Evolutionary conservation across 2,113 vertebrate species (phyloP).

Genomic region (Scatophagus argus): DNA sequence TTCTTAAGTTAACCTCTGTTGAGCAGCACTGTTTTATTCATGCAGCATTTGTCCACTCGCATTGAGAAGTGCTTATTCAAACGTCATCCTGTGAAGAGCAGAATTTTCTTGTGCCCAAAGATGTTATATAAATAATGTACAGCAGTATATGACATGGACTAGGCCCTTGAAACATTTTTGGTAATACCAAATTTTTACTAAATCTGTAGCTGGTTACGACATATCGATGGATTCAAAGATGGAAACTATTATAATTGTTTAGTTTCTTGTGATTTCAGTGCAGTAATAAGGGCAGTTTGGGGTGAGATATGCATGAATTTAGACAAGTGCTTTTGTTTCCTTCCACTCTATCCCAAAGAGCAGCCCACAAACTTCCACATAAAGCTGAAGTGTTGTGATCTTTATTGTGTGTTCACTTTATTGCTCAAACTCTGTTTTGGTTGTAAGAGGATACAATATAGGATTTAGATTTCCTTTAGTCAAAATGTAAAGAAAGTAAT

Average conservation of each 20-base stretch:
- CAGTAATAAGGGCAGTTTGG: conserved; percentile 23
- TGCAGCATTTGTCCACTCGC: conserved; percentile 27
- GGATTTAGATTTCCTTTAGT: conserved; percentile 32
- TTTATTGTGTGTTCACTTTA: conserved; percentile 47
- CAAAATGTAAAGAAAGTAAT: conserved; percentile 7
- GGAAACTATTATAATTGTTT: conserved; percentile 25
- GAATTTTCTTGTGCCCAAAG: conserved; percentile 31
- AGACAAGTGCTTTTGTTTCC: conserved; percentile 52
- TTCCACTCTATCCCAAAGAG: conserved; percentile 70
- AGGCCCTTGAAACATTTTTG: neutral
- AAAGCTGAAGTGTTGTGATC: conserved; percentile 51
- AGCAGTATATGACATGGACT: conserved; percentile 1
- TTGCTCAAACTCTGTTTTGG: conserved; percentile 33
- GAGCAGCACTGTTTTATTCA: conserved; percentile 19
- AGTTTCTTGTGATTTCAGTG: conserved; percentile 35
- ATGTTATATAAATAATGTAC: conserved; percentile 1
- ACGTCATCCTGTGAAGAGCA: conserved; percentile 5
- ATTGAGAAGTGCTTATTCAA: conserved; percentile 20
- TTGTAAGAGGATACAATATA: conserved; percentile 17
- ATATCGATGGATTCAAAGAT: conserved; percentile 24
- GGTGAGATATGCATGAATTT: conserved; percentile 45
- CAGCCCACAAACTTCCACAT: conserved; percentile 56
- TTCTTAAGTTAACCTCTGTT: conserved; percentile 12
- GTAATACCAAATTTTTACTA: conserved; percentile 14
- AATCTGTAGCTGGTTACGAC: conserved; percentile 39